Evolutionary conservation across 2,888 invertebrate genomes (phyloP), one percentile per base, ranked within the genome.

Genomic region (Charanyca ferruginea): DNA sequence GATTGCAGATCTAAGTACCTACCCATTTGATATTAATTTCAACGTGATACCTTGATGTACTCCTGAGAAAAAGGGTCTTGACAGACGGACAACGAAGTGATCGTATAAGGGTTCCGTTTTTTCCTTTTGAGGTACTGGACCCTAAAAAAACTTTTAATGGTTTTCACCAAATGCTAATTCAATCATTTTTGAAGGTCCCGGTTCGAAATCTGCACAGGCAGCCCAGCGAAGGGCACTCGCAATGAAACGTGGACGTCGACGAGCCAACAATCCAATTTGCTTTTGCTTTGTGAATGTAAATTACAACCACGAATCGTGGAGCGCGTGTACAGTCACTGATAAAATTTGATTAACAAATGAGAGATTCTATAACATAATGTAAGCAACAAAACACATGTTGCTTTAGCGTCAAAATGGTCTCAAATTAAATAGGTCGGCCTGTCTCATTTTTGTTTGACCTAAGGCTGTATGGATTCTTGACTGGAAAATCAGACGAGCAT

Each of bases 201-300:
- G 16, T 42, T 47, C 18, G 18, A 52, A 77, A 54, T 52, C 57
- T 66, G 20, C 59, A 38, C 23, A 55, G n/a, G n/a, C n/a, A n/a
- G 52, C 16, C 25, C 57, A 59, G 44, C 25, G 53, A 55, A 68
- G 66, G 65, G 63, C 74, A 70, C 59, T 71, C 71, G 70, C 74
- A 74, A 73, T 74, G 77, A 74, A 76, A 73, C 73, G 54, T 68
- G 71, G 74, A 55, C 70, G 67, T 38, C 57, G 71, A 57, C 71
- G 38, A 64, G 76, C 80, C 80, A 79, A 85, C 87, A 87, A 89
- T 90, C 88, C 89, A 90, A 91, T 91, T 90, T 90, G 73, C 77
- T 60, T 74, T 70, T 74, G 85, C 84, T 85, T 86, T 85, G 86
- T 86, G 84, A 75, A 83, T 83, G 81, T 81, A 81, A 89, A 87